Evolutionary conservation across 2,797 vertebrate species (phyloP), one percentile per base, ranked within the genome.

Genomic region (Macropus fuliginosus): DNA sequence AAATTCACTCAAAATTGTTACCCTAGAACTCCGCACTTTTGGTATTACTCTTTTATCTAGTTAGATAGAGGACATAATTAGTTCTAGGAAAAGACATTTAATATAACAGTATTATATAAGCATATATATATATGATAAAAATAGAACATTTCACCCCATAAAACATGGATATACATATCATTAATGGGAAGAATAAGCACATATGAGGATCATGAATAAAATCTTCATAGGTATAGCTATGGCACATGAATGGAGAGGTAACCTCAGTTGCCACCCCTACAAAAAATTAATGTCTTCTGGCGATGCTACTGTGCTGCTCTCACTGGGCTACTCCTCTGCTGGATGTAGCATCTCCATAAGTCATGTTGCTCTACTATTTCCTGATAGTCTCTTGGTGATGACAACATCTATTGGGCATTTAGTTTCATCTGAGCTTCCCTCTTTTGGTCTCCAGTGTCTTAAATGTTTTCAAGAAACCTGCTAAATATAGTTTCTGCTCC

Each of bases 241-340:
- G 34, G 34, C 62, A 66, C 18, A 16, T 66, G 31, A 14, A 59
- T 31, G 31, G 31, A 34, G 12, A 62, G 2, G 31, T 34, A 34
- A 62, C 29, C n/a, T 74, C n/a, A 74, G 5, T 6, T 21, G 5
- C 18, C 66, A 74, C 6, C 11, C 18, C n/a, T 24, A 21, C 21
- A n/a, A 21, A 74, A 40, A 40, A 40, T 5, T 16, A 74, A 74
- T 9, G 5, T n/a, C 34, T n/a, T 66, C 62, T 66, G 31, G 62
- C n/a, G 14, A 66, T 74, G n/a, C 2, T 74, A 74, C 9, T 74
- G 18, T 8, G 8, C 5, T 40, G 21, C 18, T 40, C n/a, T 74
- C n/a, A 40, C n/a, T 9, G 18, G n/a, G 8, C n/a, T 0, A 40
- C 66, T 40, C 16, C 2, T 0, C n/a, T 40, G 18, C 5, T 3